Evolutionary conservation across 2,113 vertebrate genomes (phyloP), one percentile per base, ranked within the genome.

Genomic region (Barnardius zonarius): DNA sequence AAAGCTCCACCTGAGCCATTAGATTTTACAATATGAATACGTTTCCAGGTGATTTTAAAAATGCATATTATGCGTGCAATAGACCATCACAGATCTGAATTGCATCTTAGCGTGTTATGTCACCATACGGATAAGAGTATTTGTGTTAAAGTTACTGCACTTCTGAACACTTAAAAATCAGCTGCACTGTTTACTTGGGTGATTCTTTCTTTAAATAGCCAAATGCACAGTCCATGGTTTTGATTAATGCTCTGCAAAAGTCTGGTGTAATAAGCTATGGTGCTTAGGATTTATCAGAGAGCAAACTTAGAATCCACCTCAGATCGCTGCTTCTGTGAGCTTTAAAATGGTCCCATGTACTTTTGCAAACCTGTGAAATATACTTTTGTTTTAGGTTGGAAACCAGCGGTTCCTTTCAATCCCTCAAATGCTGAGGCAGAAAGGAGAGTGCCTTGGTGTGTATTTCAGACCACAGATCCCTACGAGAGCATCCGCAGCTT

Each of bases 1-100:
- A 97, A 95, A 96, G 88, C 91, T 97, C 93, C 92, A 82, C 96
- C 96, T 97, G 97, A 97, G 94, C 90, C 81, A 96, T 97, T 97
- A 97, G 96, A 95, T 91, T 97, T 97, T 95, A 94, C 96, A 76
- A 49, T 95, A 91, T 92, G 96, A 98, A 97, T 97, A 97, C 37
- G 46, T 97, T 98, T 96, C 92, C 96, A 97, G 96, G 93, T 92
- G 95, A 97, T 97, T 98, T 97, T 77, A 96, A 95, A 97, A 98
- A 97, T 43, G 91, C 81, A 18, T 97, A 96, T 98, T 97, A 96
- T 66, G 61, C 92, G 93, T 97, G 97, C 96, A 95, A 15, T 93
- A 98, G 98, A 97, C 95, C 41, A 0, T 94, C 94, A 92, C 93
- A 90, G 93, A 75, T 92, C 88, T 97, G 96, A 98, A 96, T 90